Conservation (phyloP, 1,140 invertebrate genomes). For the Sitobion miscanthi region DNA sequence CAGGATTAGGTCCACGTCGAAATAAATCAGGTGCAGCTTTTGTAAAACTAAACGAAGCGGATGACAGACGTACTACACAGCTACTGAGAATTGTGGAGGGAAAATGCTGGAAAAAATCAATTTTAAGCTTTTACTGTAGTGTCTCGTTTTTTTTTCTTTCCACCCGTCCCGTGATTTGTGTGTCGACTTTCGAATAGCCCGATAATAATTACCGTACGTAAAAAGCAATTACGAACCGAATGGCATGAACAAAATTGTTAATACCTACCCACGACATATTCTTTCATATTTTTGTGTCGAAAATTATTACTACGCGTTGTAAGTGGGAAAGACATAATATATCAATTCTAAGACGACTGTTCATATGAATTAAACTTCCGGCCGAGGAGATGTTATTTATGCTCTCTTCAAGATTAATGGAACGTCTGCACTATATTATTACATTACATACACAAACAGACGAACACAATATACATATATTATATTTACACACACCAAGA, state of each 20-base stretch:
- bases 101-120: neutral
- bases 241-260: neutral
- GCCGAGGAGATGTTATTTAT: slow-evolving; percentile 6
- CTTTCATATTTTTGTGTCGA: slow-evolving; percentile 1
- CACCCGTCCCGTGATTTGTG: slow-evolving; percentile 5
- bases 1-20: slow-evolving; percentile 48
- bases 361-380: slow-evolving; percentile 46
- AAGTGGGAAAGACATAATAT: neutral
- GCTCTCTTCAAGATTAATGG: slow-evolving; percentile 33
- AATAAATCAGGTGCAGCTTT: slow-evolving; percentile 50
- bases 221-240: neutral
- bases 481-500: neutral
- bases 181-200: neutral
- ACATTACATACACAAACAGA: neutral
- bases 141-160: slow-evolving; percentile 11
- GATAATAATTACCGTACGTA: neutral
- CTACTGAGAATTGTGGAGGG: neutral
- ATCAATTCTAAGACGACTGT: slow-evolving; percentile 7
- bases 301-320: neutral
- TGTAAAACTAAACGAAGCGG: slow-evolving; percentile 50
- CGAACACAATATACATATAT: neutral
- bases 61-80: slow-evolving; percentile 23
- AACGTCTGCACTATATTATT: slow-evolving; percentile 25
- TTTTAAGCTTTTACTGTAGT: slow-evolving; percentile 25
- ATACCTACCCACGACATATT: neutral